Conservation (phyloP, 2,113 vertebrate species). For the Oreamnos americanus region DNA sequence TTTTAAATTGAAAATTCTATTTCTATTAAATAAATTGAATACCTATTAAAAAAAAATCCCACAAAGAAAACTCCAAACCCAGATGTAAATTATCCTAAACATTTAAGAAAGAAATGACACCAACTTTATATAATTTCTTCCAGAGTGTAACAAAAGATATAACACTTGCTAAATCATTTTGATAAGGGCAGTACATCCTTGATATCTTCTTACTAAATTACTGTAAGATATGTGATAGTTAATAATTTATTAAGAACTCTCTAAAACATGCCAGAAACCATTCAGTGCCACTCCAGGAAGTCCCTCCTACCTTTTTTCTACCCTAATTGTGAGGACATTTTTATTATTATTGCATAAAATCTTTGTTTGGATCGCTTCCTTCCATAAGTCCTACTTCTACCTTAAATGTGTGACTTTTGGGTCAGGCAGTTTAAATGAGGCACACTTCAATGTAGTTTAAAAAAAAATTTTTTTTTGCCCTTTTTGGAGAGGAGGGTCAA, state of each 20-base stretch:
- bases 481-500: not conserved
- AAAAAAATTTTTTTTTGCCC: not conserved
- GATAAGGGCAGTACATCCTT: not conserved
- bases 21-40: not conserved
- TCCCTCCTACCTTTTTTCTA: not conserved
- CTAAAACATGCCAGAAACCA: not conserved
- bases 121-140: not conserved
- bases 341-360: not conserved
- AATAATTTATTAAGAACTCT: not conserved
- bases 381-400: not conserved
- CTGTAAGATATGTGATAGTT: not conserved
- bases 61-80: not conserved
- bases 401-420: not conserved
- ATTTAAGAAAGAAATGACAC: not conserved
- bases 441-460: not conserved
- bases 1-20: not conserved
- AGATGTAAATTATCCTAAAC: not conserved
- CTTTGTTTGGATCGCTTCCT: not conserved
- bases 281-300: not conserved
- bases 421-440: not conserved
- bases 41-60: not conserved
- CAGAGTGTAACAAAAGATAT: not conserved
- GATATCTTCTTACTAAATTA: not conserved
- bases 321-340: not conserved
- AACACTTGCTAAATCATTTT: not conserved